Base-by-base conservation (phyloP, 2,113 vertebrate species). In the Cyprinodon brontotheroides region DNA sequence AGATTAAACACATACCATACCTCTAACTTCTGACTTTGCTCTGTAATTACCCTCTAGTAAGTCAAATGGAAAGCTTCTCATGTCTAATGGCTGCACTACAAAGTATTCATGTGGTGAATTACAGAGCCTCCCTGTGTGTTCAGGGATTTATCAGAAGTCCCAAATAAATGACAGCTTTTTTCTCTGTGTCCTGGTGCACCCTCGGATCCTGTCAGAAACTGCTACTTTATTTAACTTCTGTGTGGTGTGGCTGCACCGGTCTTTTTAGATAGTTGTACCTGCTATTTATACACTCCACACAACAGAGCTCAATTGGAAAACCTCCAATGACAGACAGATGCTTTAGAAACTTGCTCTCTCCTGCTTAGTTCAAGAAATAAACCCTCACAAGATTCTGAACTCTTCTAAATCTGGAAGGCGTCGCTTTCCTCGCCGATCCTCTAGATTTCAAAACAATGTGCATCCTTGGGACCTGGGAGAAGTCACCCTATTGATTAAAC, bases 401-500 rank as follows among this genome's bases (percentile, higher is more conserved):
- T 75, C 69, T 62, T 77, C 64, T 61, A 69, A 63, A 86, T 76
- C 78, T 83, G 74, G 68, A 70, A 40, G 67, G 40, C 71, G 29
- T 22, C 13, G 50, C 73, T 48, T 29, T 29, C 29, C 29, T 29
- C 39, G 4, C 6, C 0, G 13, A 4, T 70, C 72, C 76, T 81
- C 37, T 70, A 72, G 64, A 80, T 82, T 86, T 29, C 77, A 20
- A 83, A 84, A 88, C 77, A 85, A 89, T 77, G 72, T 68, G 65
- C 84, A 86, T 88, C 75, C 61, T 62, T 43, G 59, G 22, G 65
- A 89, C 61, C 66, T 43, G 50, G 22, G 68, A 89, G 79, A 75
- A 76, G 66, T 67, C 79, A 78, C 73, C 53, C 68, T 79, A 90
- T 90, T 90, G 91, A 93, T 94, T 92, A 89, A 92, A 92, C 75